Evolutionary conservation across 2,888 invertebrate genomes (phyloP).

Genomic region (Diaphora mendica): DNA sequence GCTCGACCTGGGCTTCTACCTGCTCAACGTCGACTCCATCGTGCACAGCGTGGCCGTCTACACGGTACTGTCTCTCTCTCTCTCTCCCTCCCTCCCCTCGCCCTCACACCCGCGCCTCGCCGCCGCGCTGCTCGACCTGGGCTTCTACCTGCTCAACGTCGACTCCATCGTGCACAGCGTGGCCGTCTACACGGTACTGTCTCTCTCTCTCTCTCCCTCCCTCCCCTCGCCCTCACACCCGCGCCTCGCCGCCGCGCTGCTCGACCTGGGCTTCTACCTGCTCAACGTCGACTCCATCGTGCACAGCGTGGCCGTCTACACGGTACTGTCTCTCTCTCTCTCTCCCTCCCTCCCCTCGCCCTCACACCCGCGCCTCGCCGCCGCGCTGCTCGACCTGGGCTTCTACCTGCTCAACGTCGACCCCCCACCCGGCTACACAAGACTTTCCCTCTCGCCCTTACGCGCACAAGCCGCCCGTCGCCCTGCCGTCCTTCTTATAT

Average conservation of each 20-base stretch:
- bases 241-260: conserved; percentile 92
- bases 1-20: conserved; percentile 95
- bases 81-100: no score
- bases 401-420: conserved; percentile 94
- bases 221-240: conserved; percentile 88
- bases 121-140: conserved; percentile 94
- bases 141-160: conserved; percentile 95
- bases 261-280: conserved; percentile 92
- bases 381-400: conserved; percentile 93
- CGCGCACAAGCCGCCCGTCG: conserved; percentile 89
- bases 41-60: conserved; percentile 94
- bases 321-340: conserved; percentile 76
- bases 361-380: conserved; percentile 92
- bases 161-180: conserved; percentile 95
- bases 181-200: conserved; percentile 91
- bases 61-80: conserved; percentile 81
- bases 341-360: conserved; percentile 75
- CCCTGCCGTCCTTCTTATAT: conserved; percentile 76
- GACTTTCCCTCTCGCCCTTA: conserved; percentile 88
- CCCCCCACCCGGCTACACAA: no score
- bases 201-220: no score
- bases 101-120: conserved; percentile 91
- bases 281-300: conserved; percentile 94
- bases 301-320: conserved; percentile 94
- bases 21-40: conserved; percentile 95